Percentiles rank a stretch among this genome's conserved stretches.
Evolutionary conservation across 2,797 vertebrate species (phyloP).

Genomic region (Lacerta bilineata): DNA sequence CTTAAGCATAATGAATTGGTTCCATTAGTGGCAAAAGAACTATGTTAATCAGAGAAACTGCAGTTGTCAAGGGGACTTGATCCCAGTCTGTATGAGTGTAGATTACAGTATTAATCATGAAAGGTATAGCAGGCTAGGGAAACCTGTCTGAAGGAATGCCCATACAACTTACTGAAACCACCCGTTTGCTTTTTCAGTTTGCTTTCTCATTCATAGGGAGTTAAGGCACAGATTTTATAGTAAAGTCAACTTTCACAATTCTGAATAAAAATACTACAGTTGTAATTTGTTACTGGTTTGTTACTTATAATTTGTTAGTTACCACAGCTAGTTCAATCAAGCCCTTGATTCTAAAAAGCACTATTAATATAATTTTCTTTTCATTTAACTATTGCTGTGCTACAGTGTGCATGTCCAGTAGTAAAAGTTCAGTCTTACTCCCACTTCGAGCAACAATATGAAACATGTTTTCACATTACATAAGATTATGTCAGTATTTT

Average conservation of each 20-base stretch:
- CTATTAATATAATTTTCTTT: not conserved
- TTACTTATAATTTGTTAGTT: not conserved
- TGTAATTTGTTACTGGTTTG: not conserved
- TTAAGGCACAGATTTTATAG: constrained; percentile 28
- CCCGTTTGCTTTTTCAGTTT: not conserved
- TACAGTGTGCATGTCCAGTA: constrained; percentile 14
- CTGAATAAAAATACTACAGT: constrained; percentile 10
- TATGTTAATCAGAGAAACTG: too few relatives aligned
- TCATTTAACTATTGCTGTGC: not conserved
- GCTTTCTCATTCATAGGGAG: not conserved
- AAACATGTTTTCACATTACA: not conserved
- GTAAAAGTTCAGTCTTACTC: not conserved
- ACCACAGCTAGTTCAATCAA: not conserved
- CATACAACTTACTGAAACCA: not conserved
- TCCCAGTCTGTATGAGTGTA: not conserved
- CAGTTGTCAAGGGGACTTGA: not conserved
- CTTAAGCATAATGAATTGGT: not conserved
- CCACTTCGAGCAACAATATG: constrained; percentile 54
- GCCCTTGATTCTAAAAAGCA: constrained; percentile 1
- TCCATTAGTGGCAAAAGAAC: not conserved
- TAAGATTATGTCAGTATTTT: constrained; percentile 23
- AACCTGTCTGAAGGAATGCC: not conserved
- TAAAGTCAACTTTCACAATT: constrained; percentile 1
- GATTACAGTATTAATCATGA: not conserved
- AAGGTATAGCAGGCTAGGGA: not conserved